Evolutionary conservation across 2,888 invertebrate species (phyloP), one percentile per base, ranked within the genome.

Genomic region (Cerastoderma edule): DNA sequence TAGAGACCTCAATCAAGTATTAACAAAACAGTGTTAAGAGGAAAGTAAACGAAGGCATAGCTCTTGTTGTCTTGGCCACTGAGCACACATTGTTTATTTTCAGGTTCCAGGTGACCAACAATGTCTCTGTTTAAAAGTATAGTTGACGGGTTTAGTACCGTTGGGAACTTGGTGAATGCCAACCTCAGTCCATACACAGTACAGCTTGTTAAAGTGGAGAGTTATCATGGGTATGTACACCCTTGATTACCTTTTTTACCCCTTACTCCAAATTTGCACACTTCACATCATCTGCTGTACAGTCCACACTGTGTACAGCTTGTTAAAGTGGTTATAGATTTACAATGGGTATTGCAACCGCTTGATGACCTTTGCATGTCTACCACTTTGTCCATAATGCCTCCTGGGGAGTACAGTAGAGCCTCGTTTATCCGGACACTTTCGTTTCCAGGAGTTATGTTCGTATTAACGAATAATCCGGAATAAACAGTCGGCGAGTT

Each of bases 141-240:
- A 28, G 50, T 33, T 8, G 66, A 66, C 33, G 72, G 72, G 24
- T 67, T 78, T 10, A 78, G 73, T 35, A 46, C 64, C 30, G 75
- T 80, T 0, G 68, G 80, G n/a, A 72, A 75, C 32, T 63, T 80
- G 28, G 68, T 76, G 6, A 76, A 81, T 48, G 87, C 89, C 24
- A 88, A 80, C 67, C 87, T 89, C n/a, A 87, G 80, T 56, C 90
- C 90, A 10, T 87, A 83, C 74, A 89, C 87, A 68, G 87, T 90
- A 19, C 86, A 88, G 32, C 63, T 78, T 48, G 80, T 84, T 19
- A 86, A 85, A 60, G 75, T 82, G 48, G 88, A 89, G 10, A 83
- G 76, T 35, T 84, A 85, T 65, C 78, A 83, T 64, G 76, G 78
- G 88, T 87, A 83, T 56, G 82, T 10, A 16, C 13, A 16, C 8